phyloP scores from a whole-genome alignment of 2,113 vertebrate genomes.

The Salvelinus alpinus region DNA sequence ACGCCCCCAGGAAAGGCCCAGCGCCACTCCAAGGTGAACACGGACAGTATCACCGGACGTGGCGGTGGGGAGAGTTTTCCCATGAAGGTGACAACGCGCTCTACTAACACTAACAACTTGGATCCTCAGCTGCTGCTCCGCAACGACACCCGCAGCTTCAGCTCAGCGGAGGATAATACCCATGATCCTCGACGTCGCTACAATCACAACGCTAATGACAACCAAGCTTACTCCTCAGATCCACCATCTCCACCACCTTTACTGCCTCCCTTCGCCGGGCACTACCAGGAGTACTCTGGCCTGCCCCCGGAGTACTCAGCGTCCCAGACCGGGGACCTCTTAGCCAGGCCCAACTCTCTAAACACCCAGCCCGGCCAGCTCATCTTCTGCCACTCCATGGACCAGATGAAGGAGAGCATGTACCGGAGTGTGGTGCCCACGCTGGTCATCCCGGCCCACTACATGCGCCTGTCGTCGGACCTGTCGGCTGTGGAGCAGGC shows the following conservation, averaged over 20 bases:
- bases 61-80: constrained; percentile 51
- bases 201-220: constrained; percentile 55
- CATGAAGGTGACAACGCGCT: constrained; percentile 67
- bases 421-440: constrained; percentile 84
- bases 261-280: constrained; percentile 69
- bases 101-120: constrained; percentile 60
- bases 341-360: constrained; percentile 72
- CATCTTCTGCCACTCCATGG: constrained; percentile 82
- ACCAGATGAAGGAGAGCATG: constrained; percentile 82
- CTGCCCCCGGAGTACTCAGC: constrained; percentile 75
- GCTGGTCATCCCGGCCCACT: constrained; percentile 83
- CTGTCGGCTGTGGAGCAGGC: constrained; percentile 61
- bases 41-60: constrained; percentile 48
- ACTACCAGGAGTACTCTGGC: constrained; percentile 63
- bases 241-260: constrained; percentile 67
- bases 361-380: constrained; percentile 77
- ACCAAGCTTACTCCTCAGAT: constrained; percentile 67
- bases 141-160: not conserved
- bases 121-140: constrained; percentile 46
- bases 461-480: constrained; percentile 76
- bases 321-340: constrained; percentile 68
- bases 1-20: constrained; percentile 43
- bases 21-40: constrained; percentile 24
- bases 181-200: constrained; percentile 43
- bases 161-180: not conserved